phyloP scores from a whole-genome alignment of 2,113 vertebrate genomes.

The Ploceus nigricollis region DNA sequence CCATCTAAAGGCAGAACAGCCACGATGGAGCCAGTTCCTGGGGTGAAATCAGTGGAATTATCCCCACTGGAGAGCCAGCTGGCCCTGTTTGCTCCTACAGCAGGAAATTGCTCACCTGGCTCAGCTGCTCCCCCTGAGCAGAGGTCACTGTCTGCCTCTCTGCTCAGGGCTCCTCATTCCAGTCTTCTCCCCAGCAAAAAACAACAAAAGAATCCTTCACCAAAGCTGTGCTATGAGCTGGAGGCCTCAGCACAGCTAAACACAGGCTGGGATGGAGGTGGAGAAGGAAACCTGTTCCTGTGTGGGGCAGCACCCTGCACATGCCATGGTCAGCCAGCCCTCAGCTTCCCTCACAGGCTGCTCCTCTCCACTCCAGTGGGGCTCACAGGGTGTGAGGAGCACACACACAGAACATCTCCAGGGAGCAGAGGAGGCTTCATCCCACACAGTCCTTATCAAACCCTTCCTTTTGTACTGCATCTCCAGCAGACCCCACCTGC shows the following conservation, averaged over 20 bases:
- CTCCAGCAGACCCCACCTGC: not conserved
- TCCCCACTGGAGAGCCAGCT: not conserved
- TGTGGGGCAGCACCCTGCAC: not conserved
- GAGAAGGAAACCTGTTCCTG: accelerated
- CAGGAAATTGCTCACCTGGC: slow-evolving; percentile 7
- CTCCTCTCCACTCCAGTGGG: not conserved
- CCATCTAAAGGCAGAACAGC: not conserved
- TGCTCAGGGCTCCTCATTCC: not conserved
- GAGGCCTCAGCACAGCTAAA: not conserved
- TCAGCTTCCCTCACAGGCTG: not conserved
- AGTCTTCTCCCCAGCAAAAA: not conserved
- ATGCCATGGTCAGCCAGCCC: accelerated
- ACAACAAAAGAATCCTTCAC: not conserved
- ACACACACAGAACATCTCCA: not conserved
- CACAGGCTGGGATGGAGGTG: not conserved
- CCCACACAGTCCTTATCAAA: not conserved
- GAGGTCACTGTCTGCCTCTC: not conserved
- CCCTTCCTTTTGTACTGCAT: not conserved
- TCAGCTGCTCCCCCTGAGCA: not conserved
- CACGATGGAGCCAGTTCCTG: not conserved
- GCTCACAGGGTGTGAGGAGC: not conserved
- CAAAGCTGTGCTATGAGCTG: not conserved
- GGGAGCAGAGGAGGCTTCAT: not conserved
- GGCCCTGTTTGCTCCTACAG: not conserved
- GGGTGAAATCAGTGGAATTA: not conserved